phyloP scores from a whole-genome alignment of 2,888 invertebrate genomes.

The Patella depressa region DNA sequence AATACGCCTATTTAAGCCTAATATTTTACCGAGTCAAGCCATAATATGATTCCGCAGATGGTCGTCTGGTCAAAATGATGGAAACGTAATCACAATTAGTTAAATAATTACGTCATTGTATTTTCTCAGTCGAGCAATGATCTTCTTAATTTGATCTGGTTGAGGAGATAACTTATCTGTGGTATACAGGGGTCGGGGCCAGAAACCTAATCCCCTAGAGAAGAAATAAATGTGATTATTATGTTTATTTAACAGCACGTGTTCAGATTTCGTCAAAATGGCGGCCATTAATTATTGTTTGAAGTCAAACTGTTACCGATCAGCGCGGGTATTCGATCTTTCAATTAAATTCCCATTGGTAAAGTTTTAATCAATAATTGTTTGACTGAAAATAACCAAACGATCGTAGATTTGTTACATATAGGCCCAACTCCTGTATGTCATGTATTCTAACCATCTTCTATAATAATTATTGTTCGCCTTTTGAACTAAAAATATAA shows the following conservation, averaged over 20 bases:
- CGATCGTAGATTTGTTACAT: too few species aligned
- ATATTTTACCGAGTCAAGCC: too few species aligned
- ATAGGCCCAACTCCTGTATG: too few species aligned
- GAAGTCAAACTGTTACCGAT: not conserved
- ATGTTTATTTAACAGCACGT: conserved; percentile 7
- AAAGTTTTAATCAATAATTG: too few species aligned
- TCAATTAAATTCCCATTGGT: too few species aligned
- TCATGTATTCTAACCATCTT: too few species aligned
- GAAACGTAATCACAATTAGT: not conserved
- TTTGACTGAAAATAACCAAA: too few species aligned
- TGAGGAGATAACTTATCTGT: not conserved
- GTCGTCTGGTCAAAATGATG: not conserved
- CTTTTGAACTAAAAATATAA: too few species aligned
- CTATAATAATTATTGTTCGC: too few species aligned
- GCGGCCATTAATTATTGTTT: not conserved
- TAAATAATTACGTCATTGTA: conserved; percentile 2
- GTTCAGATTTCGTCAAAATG: not conserved
- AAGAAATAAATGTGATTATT: conserved; percentile 8
- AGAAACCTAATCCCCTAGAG: not conserved
- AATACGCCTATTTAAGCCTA: too few species aligned
- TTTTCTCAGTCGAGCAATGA: conserved; percentile 3
- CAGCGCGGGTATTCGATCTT: not conserved
- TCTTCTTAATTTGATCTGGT: not conserved
- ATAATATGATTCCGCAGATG: not conserved
- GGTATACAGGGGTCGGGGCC: not conserved